Evolutionary conservation across 2,797 vertebrate genomes (phyloP), one percentile per base, ranked within the genome.

Genomic region (Gadopsis marmoratus): DNA sequence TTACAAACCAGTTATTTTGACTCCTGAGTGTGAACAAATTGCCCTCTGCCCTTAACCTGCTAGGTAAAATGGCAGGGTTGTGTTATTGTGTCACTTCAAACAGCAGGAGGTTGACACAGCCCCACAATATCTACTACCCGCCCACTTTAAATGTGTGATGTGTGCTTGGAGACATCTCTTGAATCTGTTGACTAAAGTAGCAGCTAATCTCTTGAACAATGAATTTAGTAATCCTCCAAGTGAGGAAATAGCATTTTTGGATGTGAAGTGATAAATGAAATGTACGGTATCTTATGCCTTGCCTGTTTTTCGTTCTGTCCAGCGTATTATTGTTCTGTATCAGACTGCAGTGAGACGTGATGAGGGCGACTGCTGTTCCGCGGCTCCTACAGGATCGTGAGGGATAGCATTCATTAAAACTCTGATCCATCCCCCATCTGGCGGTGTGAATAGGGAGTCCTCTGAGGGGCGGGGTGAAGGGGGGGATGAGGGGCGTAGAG

Each of bases 381-480:
- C 37, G 2, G 74, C 76, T 62, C 66, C 73, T 72, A 62, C 76
- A 81, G 88, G 87, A 76, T 75, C 55, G 19, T 86, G 86, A 88
- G 87, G 89, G 86, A 90, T 92, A 85, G 91, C 86, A 81, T 95
- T 95, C 94, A 96, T 96, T 95, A 95, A 95, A 93, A 91, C 91
- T 89, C 91, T 85, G 75, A 90, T 85, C 86, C 85, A 92, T 89
- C 90, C 84, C 95, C 95, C 95, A 95, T 96, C 95, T 96, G 95
- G 91, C 93, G 87, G 83, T 87, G 84, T 95, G 92, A 95, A 95
- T 94, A 89, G 90, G 85, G 86, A 87, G 84, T 76, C 75, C 77
- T 90, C 75, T 13, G 71, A 74, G 78, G 78, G 83, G 84, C 11
- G 76, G 72, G 69, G 63, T 11, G 66, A 23, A 21, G 6, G 51